Conservation (phyloP, 2,888 invertebrate genomes). For the Heliconius charithonia region DNA sequence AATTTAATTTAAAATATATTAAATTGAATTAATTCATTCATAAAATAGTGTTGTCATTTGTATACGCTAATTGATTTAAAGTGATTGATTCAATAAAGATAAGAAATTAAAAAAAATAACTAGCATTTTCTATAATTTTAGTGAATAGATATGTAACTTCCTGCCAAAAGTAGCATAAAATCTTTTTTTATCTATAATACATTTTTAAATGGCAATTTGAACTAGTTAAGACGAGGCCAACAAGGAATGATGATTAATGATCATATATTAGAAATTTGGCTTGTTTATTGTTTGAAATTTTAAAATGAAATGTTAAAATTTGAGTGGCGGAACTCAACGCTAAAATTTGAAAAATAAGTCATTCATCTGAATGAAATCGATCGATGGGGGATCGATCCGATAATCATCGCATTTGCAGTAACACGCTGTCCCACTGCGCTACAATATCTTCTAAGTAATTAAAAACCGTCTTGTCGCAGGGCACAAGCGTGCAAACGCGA, state of each 20-base stretch:
- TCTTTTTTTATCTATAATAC: neutral
- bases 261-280: neutral
- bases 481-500: too few species aligned
- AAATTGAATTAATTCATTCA: slow-evolving; percentile 15
- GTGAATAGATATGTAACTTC: neutral
- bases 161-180: neutral
- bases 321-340: too few species aligned
- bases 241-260: neutral
- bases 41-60: slow-evolving; percentile 13
- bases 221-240: neutral
- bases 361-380: too few species aligned
- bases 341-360: too few species aligned
- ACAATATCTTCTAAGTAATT: too few species aligned
- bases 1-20: neutral
- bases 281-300: too few species aligned
- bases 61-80: slow-evolving; percentile 5
- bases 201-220: neutral
- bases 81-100: slow-evolving; percentile 10
- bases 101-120: neutral
- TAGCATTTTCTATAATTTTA: neutral
- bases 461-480: too few species aligned
- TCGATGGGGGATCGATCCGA: too few species aligned
- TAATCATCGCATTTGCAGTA: too few species aligned
- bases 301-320: too few species aligned
- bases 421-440: too few species aligned